phyloP scores from a whole-genome alignment of 2,888 invertebrate species.

The Phyllotreta cruciferae region DNA sequence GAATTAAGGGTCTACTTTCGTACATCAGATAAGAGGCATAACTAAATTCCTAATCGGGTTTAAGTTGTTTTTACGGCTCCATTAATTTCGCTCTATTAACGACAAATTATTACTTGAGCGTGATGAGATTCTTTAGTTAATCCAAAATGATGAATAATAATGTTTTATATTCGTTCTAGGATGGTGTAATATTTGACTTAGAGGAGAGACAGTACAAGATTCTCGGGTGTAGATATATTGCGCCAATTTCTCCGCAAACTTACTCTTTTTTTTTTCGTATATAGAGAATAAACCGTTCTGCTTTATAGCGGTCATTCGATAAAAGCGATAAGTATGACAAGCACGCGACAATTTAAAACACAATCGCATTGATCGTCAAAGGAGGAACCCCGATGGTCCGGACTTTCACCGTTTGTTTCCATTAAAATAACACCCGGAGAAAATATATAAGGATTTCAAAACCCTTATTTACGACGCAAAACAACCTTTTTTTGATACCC shows the following conservation, averaged over 20 bases:
- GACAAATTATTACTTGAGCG: no score
- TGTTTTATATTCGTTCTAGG: no score
- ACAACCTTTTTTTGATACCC: no score
- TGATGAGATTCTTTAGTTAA: no score
- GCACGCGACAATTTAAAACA: conserved; percentile 54
- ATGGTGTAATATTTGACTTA: no score
- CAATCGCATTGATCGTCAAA: conserved; percentile 31
- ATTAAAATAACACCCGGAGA: not conserved
- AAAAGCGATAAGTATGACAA: conserved; percentile 54
- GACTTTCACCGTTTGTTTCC: not conserved
- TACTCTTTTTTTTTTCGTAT: conserved; percentile 33
- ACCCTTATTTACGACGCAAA: no score
- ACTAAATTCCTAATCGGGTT: not conserved
- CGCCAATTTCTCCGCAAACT: conserved; percentile 37
- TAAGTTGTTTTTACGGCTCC: not conserved
- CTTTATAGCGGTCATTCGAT: conserved; percentile 56
- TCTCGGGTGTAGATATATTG: conserved; percentile 39
- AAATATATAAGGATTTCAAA: no score
- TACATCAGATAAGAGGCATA: not conserved
- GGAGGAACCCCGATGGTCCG: not conserved
- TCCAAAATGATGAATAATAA: no score
- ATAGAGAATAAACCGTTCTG: conserved; percentile 53
- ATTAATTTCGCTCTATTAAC: not conserved
- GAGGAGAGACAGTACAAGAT: not conserved
- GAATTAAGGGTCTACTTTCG: conserved; percentile 2